These are phyloP conservation scores for Romanogobio albipinnatus DNA, from an alignment of 2,113 vertebrate species.

Conservation along the genomic window DNA sequence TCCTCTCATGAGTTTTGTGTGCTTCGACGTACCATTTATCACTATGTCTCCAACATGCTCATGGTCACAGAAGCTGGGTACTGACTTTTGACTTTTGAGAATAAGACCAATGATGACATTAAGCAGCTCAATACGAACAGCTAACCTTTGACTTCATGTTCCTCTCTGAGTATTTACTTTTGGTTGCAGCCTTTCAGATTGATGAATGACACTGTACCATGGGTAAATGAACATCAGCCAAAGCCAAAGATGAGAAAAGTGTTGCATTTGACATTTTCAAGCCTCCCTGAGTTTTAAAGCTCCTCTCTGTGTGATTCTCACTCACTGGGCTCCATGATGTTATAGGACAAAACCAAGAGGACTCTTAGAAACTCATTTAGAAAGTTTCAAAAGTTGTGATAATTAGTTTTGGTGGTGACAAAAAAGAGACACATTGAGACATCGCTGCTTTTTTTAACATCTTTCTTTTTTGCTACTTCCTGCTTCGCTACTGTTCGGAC, in stretches of 20 bases:
- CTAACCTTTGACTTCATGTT: conserved; percentile 53
- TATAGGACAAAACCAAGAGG: background rate
- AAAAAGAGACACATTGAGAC: background rate
- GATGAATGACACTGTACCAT: conserved; percentile 45
- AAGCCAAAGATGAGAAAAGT: conserved; percentile 60
- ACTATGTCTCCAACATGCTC: conserved; percentile 38
- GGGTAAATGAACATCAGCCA: conserved; percentile 49
- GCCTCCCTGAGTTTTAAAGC: conserved; percentile 49
- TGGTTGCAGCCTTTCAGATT: conserved; percentile 49
- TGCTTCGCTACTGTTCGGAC: no score
- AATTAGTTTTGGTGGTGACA: conserved; percentile 49
- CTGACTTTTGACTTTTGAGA: conserved; percentile 52
- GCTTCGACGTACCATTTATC: conserved; percentile 42
- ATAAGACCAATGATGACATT: conserved; percentile 52
- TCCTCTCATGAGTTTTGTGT: conserved; percentile 55
- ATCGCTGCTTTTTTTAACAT: background rate
- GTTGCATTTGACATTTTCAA: conserved; percentile 65
- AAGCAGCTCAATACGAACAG: conserved; percentile 43
- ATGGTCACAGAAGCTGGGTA: conserved; percentile 27
- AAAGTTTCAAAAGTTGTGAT: background rate
- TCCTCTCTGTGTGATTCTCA: background rate
- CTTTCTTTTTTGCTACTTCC: no score
- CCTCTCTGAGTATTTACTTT: conserved; percentile 34
- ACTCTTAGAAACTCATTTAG: background rate
- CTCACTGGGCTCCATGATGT: background rate